Percentiles rank a stretch among this genome's conserved stretches.
phyloP scores from a whole-genome alignment of 2,113 vertebrate genomes.

The Ovis aries region DNA sequence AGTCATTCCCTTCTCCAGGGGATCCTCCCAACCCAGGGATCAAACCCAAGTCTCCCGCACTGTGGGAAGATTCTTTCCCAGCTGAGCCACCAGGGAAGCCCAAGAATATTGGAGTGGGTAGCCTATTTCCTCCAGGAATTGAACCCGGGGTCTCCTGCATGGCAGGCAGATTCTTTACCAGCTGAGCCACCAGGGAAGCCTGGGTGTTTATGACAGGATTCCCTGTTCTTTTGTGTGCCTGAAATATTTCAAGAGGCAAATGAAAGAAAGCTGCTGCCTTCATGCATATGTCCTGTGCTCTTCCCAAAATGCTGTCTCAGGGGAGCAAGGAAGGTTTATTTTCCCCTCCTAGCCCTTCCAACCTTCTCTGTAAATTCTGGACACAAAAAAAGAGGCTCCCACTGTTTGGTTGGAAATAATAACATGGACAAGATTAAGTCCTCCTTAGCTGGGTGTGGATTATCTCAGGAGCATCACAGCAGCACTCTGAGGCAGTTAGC shows the following conservation, averaged over 20 bases:
- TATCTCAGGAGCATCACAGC: background rate
- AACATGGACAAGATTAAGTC: background rate
- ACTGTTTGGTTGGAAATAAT: background rate
- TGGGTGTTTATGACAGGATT: background rate
- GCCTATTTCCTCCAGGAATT: background rate
- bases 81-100: background rate
- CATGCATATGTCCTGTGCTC: rapidly evolving
- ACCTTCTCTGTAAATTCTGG: too few species aligned
- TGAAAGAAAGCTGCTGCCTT: background rate
- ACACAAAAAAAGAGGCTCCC: background rate
- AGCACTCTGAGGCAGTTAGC: background rate
- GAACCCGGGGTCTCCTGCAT: background rate
- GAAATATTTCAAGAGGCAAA: background rate
- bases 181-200: background rate
- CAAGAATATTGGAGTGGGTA: background rate
- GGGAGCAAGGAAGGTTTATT: too few species aligned
- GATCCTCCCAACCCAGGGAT: too few species aligned
- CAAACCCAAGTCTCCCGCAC: background rate
- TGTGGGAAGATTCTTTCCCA: background rate
- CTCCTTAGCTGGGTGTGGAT: background rate
- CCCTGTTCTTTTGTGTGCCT: background rate
- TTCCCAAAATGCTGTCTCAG: background rate
- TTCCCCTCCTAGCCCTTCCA: background rate
- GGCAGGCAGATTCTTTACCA: background rate
- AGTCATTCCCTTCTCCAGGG: too few species aligned